phyloP scores from a whole-genome alignment of 2,113 vertebrate genomes.

The Geococcyx californianus region DNA sequence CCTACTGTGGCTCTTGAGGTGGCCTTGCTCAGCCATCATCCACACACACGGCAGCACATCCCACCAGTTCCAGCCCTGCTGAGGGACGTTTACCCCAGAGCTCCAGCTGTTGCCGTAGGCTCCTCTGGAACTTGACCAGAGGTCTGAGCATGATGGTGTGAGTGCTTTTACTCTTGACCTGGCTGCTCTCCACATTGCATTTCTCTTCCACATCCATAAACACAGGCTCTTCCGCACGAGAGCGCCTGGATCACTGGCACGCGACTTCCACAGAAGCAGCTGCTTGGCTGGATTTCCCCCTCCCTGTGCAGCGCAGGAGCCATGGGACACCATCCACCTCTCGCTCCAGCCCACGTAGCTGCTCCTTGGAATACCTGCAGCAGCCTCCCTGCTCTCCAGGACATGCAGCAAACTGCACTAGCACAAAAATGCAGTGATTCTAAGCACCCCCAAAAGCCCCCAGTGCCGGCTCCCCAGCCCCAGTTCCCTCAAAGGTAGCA shows the following conservation, averaged over 20 bases:
- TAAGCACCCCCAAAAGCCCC: too few relatives aligned
- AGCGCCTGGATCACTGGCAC: neutral
- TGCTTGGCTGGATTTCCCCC: neutral
- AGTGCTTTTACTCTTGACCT: neutral
- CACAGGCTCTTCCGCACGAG: neutral
- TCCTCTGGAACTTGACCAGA: neutral
- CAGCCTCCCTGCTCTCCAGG: neutral
- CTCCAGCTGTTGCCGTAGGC: neutral
- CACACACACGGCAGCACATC: rapidly evolving
- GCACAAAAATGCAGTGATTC: neutral
- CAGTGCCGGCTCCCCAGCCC: neutral
- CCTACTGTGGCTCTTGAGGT: rapidly evolving
- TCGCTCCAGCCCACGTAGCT: neutral
- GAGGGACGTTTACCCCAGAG: too few relatives aligned
- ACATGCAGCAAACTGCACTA: neutral
- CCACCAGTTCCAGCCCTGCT: neutral
- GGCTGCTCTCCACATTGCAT: rapidly evolving
- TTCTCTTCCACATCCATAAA: neutral
- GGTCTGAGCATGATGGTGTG: rapidly evolving
- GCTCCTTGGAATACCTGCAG: neutral
- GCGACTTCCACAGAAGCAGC: rapidly evolving
- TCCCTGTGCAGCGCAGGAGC: neutral
- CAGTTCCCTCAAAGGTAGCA: neutral
- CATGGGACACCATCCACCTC: neutral
- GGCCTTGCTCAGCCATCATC: neutral